Evolutionary conservation across 2,797 vertebrate species (phyloP).

Genomic region (Sylvia borin): DNA sequence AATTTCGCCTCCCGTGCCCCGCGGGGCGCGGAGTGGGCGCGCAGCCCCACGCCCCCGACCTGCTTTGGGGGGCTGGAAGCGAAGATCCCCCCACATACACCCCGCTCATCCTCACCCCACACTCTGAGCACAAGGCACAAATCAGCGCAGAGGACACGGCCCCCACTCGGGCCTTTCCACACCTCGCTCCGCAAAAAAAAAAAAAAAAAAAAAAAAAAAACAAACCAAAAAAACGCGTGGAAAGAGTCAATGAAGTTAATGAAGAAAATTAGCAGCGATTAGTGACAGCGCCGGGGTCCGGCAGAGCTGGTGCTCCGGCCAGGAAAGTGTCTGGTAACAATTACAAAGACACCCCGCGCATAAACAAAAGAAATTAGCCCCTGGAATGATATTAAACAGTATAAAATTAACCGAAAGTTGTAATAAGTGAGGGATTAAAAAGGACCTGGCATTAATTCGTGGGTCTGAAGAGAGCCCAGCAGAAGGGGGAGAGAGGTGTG

Average conservation of each 20-base stretch:
- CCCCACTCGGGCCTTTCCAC: background rate
- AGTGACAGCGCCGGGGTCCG: slow-evolving; percentile 20
- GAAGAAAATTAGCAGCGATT: slow-evolving; percentile 79
- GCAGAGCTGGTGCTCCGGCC: background rate
- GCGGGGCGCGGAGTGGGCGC: background rate
- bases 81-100: fast-evolving
- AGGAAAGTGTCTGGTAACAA: slow-evolving; percentile 18
- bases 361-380: slow-evolving; percentile 63
- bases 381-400: slow-evolving; percentile 56
- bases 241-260: slow-evolving; percentile 80
- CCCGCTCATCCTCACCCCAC: background rate
- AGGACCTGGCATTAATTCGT: slow-evolving; percentile 59
- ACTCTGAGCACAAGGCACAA: background rate
- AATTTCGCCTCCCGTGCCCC: background rate
- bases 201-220: too few relatives aligned
- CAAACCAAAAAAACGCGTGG: slow-evolving; percentile 14
- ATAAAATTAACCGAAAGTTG: slow-evolving; percentile 63
- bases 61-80: background rate
- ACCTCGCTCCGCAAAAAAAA: background rate
- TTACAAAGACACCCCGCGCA: background rate
- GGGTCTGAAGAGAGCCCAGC: slow-evolving; percentile 42
- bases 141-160: background rate
- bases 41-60: background rate
- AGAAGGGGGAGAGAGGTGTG: slow-evolving; percentile 34
- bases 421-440: slow-evolving; percentile 67